phyloP scores from a whole-genome alignment of 2,888 invertebrate genomes.

The Volucella inanis region DNA sequence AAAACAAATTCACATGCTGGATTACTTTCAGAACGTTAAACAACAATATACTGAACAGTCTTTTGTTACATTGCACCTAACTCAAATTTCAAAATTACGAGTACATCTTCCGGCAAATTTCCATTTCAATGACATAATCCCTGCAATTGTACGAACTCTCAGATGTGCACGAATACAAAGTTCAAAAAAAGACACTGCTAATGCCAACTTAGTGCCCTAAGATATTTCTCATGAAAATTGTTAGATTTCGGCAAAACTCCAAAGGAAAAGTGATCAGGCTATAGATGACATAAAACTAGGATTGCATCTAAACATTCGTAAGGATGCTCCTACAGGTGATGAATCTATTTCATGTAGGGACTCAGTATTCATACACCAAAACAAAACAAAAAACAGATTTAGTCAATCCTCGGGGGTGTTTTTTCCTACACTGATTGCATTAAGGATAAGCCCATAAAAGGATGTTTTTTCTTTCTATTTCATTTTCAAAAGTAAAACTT shows the following conservation, averaged over 20 bases:
- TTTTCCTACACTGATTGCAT: conserved; percentile 74
- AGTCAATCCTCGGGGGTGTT: conserved; percentile 65
- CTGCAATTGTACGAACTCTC: conserved; percentile 53
- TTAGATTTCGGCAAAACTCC: conserved; percentile 50
- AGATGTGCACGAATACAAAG: conserved; percentile 21
- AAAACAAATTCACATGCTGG: neutral
- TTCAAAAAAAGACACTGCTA: conserved; percentile 58
- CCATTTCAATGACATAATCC: conserved; percentile 55
- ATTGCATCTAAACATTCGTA: conserved; percentile 56
- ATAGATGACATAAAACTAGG: conserved; percentile 70
- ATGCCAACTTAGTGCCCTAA: conserved; percentile 45
- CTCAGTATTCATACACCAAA: conserved; percentile 66
- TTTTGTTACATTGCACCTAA: conserved; percentile 65
- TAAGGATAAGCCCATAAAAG: conserved; percentile 69
- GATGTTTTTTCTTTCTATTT: conserved; percentile 13
- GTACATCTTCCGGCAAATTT: conserved; percentile 64
- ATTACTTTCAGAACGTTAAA: neutral
- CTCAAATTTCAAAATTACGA: conserved; percentile 64
- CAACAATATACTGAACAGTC: conserved; percentile 53
- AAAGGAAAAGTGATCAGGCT: conserved; percentile 68
- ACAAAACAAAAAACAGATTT: conserved; percentile 68
- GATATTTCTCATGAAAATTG: conserved; percentile 56
- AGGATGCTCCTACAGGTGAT: conserved; percentile 66
- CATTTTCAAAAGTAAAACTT: conserved; percentile 1
- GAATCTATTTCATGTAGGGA: conserved; percentile 65